These are phyloP conservation scores for Schizopygopsis pylzovi DNA, from an alignment of 2,797 vertebrate genomes.

Conservation along the genomic window DNA sequence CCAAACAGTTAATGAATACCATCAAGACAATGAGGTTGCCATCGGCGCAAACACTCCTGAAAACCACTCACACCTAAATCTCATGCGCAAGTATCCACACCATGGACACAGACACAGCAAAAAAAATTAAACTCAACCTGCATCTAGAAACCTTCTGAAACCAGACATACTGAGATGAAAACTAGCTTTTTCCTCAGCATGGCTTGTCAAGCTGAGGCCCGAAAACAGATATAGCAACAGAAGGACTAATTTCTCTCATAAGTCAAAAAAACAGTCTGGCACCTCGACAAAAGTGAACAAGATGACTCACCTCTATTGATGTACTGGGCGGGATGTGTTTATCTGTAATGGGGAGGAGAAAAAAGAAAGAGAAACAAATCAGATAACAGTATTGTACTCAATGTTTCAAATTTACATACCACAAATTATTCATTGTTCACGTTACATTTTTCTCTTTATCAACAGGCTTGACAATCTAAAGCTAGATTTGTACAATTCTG, in stretches of 20 bases:
- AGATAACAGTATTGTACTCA: neutral
- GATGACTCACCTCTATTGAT: conserved; percentile 62
- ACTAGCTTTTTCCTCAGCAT: neutral
- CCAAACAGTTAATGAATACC: conserved; percentile 36
- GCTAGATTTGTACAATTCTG: neutral
- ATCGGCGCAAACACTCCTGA: neutral
- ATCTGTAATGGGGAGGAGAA: conserved; percentile 47
- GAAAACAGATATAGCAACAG: conserved; percentile 37
- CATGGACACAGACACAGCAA: neutral
- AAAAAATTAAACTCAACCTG: neutral
- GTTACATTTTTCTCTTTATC: neutral
- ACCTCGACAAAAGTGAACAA: conserved; percentile 1
- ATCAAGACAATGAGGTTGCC: conserved; percentile 39
- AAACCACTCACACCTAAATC: conserved; percentile 12
- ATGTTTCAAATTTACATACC: neutral
- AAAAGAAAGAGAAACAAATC: conserved; percentile 11
- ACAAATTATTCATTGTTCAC: neutral
- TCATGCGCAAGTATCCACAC: neutral
- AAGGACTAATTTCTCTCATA: conserved; percentile 23
- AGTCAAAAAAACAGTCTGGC: conserved; percentile 26
- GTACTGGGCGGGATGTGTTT: conserved; percentile 47
- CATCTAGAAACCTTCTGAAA: neutral
- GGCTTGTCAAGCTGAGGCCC: neutral
- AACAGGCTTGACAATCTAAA: neutral
- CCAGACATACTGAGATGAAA: neutral